These are phyloP conservation scores for Bellardia pandia DNA, from an alignment of 2,888 invertebrate genomes.

Conservation along the genomic window DNA sequence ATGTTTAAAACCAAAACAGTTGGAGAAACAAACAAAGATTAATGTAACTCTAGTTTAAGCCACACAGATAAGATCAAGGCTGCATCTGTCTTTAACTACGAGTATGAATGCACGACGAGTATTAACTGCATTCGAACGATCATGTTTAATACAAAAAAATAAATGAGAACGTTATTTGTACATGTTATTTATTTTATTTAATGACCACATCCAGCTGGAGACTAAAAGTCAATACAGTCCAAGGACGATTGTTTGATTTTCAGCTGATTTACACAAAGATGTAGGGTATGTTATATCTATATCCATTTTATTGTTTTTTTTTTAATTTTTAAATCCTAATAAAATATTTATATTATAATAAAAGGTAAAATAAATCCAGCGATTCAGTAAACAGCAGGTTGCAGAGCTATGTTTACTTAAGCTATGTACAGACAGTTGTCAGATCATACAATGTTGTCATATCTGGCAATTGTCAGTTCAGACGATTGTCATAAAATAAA, in stretches of 20 bases:
- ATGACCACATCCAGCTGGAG: slow-evolving; percentile 33
- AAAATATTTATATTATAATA: too few species aligned
- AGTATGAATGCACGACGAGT: slow-evolving; percentile 6
- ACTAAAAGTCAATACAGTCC: slow-evolving; percentile 9
- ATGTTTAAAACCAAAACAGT: slow-evolving; percentile 23
- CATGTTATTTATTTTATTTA: not conserved
- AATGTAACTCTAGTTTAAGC: slow-evolving; percentile 39
- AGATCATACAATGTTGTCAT: too few species aligned
- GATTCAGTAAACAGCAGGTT: too few species aligned
- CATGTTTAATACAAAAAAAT: slow-evolving; percentile 8
- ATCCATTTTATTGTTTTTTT: not conserved
- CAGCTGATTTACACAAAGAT: not conserved
- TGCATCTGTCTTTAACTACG: slow-evolving; percentile 42
- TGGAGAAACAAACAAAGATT: slow-evolving; percentile 25
- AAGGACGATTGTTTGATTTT: slow-evolving; percentile 30
- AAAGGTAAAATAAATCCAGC: too few species aligned
- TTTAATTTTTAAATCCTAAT: not conserved
- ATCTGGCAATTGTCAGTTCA: too few species aligned
- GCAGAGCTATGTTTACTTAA: too few species aligned
- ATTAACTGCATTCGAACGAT: not conserved
- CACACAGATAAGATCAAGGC: slow-evolving; percentile 54
- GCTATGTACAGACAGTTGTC: too few species aligned
- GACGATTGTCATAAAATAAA: too few species aligned
- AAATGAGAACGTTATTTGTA: not conserved
- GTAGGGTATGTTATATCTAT: not conserved